These are phyloP conservation scores for Harpegnathos saltator DNA, from an alignment of 1,140 invertebrate species.

Conservation along the genomic window DNA sequence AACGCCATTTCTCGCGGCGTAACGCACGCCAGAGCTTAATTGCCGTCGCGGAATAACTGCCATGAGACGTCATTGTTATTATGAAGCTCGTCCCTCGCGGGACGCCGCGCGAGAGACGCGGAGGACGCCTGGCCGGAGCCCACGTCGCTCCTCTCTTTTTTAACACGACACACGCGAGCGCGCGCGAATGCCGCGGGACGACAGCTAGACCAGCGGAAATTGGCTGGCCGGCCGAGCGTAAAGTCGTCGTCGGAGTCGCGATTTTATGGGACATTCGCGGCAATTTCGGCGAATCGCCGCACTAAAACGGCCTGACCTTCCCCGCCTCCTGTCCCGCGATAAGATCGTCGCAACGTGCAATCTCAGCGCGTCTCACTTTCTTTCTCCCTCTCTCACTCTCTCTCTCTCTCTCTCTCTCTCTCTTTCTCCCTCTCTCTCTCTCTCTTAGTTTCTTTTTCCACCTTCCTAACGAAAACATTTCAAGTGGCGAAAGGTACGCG, in stretches of 20 bases:
- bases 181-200: not conserved
- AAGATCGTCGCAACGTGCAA: conserved; percentile 38
- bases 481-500: not conserved
- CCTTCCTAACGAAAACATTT: not conserved
- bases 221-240: conserved; percentile 7
- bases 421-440: not conserved
- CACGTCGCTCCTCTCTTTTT: conserved; percentile 22
- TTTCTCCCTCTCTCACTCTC: no score
- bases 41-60: conserved; percentile 67
- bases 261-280: conserved; percentile 26
- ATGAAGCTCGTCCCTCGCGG: conserved; percentile 45
- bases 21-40: conserved; percentile 65
- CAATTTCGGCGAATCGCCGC: conserved; percentile 14
- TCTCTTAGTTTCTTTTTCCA: not conserved
- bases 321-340: not conserved
- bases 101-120: not conserved
- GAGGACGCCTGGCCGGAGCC: conserved; percentile 20
- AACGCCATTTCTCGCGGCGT: conserved; percentile 58
- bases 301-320: conserved; percentile 34
- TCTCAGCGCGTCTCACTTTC: not conserved
- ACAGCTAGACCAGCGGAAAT: conserved; percentile 14
- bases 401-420: not conserved
- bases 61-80: conserved; percentile 74
- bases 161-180: conserved; percentile 2
- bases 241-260: no score